Base-by-base conservation (phyloP, 2,797 vertebrate species). In the Syngnathus rostellatus region DNA sequence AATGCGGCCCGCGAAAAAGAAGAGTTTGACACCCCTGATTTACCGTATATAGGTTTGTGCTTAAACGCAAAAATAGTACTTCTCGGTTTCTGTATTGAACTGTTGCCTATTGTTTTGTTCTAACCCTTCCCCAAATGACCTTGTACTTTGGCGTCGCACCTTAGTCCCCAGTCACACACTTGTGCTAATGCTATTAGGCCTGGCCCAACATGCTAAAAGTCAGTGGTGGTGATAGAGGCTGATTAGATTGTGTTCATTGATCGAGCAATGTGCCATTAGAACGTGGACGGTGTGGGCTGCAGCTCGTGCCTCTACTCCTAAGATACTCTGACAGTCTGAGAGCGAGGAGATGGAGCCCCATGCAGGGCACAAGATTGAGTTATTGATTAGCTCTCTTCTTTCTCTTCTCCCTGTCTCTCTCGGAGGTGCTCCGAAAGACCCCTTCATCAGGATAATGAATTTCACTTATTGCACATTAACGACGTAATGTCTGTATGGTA, bases 171-270 rank as follows among this genome's bases (percentile, higher is more conserved):
- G 25, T 25, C 73, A 65, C 77, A 72, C 68, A 57, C 54, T 66
- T 68, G 77, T 76, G 79, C 75, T 88, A 85, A 88, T 87, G 82
- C 77, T 76, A 86, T 89, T 89, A 88, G 68, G 72, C 70, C 1
- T 62, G 66, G 79, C 54, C 83, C 76, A 78, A 81, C 81, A 84
- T 77, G 82, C 83, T 87, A 85, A 83, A 87, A 87, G 83, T 89
- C 86, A 85, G 83, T 78, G 81, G 76, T 83, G 82, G 85, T 84
- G 86, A 87, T 89, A 78, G 83, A 67, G 77, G 76, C 82, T 87
- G 85, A 89, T 89, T 89, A 87, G 86, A 89, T 88, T 89, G 84
- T 87, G 86, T 86, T 83, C 87, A 89, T 89, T 88, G 87, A 89
- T 89, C 77, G 83, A 19, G 17, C 65, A 38, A 78, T 72, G 62